A percentile compares a stretch with the other conserved stretches of the same genome.
phyloP scores from a whole-genome alignment of 2,113 vertebrate genomes.

The Parus major region DNA sequence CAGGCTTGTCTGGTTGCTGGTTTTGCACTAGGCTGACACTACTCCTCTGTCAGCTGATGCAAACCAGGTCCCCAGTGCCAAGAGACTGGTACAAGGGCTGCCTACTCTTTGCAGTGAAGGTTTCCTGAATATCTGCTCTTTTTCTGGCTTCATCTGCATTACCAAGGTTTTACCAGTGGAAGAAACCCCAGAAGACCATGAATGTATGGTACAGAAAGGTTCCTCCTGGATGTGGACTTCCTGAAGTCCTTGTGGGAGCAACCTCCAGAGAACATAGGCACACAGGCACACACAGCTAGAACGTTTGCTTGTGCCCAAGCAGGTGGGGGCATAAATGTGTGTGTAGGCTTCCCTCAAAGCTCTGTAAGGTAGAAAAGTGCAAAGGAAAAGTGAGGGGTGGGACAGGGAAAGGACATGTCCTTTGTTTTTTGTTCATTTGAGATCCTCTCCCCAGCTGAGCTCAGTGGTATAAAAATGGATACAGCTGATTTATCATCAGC shows the following conservation, averaged over 20 bases:
- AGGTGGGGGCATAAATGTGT: rapidly evolving
- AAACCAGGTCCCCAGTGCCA: background rate
- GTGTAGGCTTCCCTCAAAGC: background rate
- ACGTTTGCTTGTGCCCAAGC: rapidly evolving
- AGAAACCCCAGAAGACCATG: background rate
- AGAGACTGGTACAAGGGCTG: background rate
- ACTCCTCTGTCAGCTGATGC: background rate
- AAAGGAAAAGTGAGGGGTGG: background rate
- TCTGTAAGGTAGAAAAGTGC: rapidly evolving
- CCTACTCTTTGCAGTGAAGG: too few species aligned
- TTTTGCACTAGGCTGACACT: background rate
- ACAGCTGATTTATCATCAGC: background rate
- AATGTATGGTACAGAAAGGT: background rate
- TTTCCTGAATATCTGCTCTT: background rate
- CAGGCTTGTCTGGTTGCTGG: background rate
- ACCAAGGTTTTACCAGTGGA: background rate
- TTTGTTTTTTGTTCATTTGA: background rate
- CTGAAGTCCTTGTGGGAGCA: background rate
- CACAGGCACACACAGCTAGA: rapidly evolving
- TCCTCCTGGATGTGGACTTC: background rate
- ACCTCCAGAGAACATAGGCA: background rate
- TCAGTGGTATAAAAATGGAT: background rate
- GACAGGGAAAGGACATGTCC: background rate
- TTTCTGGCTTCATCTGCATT: background rate
- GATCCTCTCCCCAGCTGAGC: background rate